Evolutionary conservation across 2,888 invertebrate species (phyloP).

Genomic region (Drymonia ruficornis): DNA sequence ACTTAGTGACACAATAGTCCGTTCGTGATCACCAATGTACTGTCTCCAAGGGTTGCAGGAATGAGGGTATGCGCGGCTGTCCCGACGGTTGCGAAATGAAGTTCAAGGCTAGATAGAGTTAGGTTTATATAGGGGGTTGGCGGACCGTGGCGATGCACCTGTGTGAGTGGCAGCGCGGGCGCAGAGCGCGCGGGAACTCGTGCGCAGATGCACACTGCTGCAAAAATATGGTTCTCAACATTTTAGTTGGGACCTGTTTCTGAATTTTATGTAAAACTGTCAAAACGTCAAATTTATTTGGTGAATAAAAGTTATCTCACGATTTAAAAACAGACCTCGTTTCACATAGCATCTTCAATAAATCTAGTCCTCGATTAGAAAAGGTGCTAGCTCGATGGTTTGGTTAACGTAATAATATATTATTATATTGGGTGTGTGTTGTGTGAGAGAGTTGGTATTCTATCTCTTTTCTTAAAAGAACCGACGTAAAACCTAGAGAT

Average conservation of each 20-base stretch:
- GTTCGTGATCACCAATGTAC: not conserved
- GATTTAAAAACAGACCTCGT: no score
- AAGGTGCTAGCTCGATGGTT: no score
- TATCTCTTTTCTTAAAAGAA: no score
- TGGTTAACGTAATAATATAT: no score
- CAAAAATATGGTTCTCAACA: slow-evolving; percentile 24
- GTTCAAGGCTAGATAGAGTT: slow-evolving; percentile 78
- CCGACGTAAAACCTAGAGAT: no score
- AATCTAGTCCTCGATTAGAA: no score
- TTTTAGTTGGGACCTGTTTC: not conserved
- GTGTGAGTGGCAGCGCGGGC: slow-evolving; percentile 55
- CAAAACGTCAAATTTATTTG: no score
- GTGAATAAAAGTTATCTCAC: no score
- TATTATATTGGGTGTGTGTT: no score
- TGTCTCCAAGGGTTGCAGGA: slow-evolving; percentile 21
- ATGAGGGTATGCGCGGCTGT: slow-evolving; percentile 31
- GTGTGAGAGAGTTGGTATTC: no score
- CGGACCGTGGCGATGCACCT: slow-evolving; percentile 61
- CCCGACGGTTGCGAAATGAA: slow-evolving; percentile 72
- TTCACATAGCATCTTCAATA: no score
- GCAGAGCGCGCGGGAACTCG: slow-evolving; percentile 42
- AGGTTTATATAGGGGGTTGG: slow-evolving; percentile 81
- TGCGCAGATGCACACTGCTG: slow-evolving; percentile 54
- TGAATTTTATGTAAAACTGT: no score
- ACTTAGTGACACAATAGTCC: slow-evolving; percentile 47